Base-by-base conservation (phyloP, 2,797 vertebrate species). In the Megaceryle alcyon region DNA sequence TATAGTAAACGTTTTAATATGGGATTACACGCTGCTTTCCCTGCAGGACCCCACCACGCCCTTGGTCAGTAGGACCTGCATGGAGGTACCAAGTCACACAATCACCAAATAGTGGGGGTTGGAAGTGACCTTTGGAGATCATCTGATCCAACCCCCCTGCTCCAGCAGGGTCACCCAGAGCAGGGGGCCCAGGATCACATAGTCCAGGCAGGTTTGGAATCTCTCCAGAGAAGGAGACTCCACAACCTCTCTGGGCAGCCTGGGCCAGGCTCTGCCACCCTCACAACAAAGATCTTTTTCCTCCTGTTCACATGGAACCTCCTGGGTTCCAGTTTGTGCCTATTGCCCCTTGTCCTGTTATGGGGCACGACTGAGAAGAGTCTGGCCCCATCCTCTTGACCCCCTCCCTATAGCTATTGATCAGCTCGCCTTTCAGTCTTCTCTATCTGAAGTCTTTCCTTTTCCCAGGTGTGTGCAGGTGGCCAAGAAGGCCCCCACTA, bases 21-120 rank as follows among this genome's bases (percentile, higher is more conserved):
- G 2, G 33, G 43, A 37, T 56, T 17, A 20, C 31, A 7, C 0
- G 3, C 33, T n/a, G 23, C 76, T 68, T 57, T 75, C 44, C 61
- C 31, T 14, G 3, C 1, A 7, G 56, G 33, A 68, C 31, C 53
- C 21, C 26, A 12, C 8, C 1, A 2, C 23, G n/a, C 26, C 4
- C 7, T 41, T 4, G 3, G 39, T 33, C 51, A 21, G 39, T 7
- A 25, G 68, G 28, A 66, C 17, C 13, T 35, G 39, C 10, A 46
- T 31, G 0, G 3, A 17, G 25, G 25, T 39, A 3, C 1, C 29
- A 12, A 43, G 29, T 43, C 61, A 39, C 37, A 43, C 51, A 53
- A 18, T 53, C 28, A 29, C 51, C 51, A 39, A 28, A 31, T 31
- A 28, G 39, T 31, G 39, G 26, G 35, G 8, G 37, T 41, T 63